These are phyloP conservation scores for Brevipalpus yothersi DNA, from an alignment of 1,140 invertebrate species.

Conservation along the genomic window DNA sequence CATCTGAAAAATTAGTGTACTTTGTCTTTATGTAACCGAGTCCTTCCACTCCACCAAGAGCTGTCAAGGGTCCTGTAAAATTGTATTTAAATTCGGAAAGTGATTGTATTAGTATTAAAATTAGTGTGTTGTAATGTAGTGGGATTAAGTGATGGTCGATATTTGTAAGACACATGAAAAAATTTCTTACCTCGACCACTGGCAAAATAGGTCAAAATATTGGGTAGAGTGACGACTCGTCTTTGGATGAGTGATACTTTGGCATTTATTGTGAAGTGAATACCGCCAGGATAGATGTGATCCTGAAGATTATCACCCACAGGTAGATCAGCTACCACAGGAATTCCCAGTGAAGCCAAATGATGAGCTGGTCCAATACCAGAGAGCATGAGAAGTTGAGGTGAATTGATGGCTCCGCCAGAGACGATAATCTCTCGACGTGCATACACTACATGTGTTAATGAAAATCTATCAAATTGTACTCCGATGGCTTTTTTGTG, in stretches of 20 bases:
- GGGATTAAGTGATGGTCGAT: too few relatives aligned
- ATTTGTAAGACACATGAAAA: not conserved
- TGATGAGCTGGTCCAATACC: slow-evolving; percentile 43
- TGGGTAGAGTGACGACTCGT: not conserved
- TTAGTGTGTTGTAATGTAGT: too few relatives aligned
- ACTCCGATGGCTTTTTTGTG: slow-evolving; percentile 51
- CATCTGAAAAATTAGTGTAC: slow-evolving; percentile 37
- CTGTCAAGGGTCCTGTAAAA: slow-evolving; percentile 13
- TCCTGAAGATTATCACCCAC: slow-evolving; percentile 24
- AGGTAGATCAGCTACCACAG: slow-evolving; percentile 20
- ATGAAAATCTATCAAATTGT: slow-evolving; percentile 38
- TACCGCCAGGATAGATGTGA: slow-evolving; percentile 14
- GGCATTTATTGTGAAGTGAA: slow-evolving; percentile 10
- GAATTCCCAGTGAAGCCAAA: slow-evolving; percentile 14
- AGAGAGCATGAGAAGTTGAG: slow-evolving; percentile 65
- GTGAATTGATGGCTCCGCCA: slow-evolving; percentile 49
- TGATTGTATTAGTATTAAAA: not conserved
- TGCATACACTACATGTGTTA: slow-evolving; percentile 34
- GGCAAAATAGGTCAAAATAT: slow-evolving; percentile 5
- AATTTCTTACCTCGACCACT: slow-evolving; percentile 25
- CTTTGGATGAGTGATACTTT: slow-evolving; percentile 13
- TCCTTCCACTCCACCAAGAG: slow-evolving; percentile 31
- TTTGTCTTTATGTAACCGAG: slow-evolving; percentile 60
- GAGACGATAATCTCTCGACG: slow-evolving; percentile 50
- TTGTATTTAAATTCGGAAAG: not conserved